Evolutionary conservation across 2,113 vertebrate genomes (phyloP), one percentile per base, ranked within the genome.

Genomic region (Pandion haliaetus): DNA sequence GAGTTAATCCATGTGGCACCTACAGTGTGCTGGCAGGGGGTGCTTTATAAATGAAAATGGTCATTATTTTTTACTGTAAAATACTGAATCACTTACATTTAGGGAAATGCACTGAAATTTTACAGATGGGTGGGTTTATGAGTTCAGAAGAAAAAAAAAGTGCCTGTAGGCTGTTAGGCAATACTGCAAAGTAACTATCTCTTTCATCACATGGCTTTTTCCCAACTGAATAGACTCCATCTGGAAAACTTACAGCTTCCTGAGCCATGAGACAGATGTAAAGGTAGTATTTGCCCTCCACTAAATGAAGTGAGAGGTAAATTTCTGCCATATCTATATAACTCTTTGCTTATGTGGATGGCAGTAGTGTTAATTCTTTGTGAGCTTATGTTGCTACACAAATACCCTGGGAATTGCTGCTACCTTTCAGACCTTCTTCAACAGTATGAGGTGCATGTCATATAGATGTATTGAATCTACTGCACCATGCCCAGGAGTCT

Each of bases 91-190:
- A 66, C 36, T 85, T 72, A 31, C 59, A 52, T 70, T 84, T 92
- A 93, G 88, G 67, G 45, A 96, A 94, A 93, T 88, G 79, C 79
- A 81, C 38, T 73, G 58, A 95, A 93, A 91, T 95, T 96, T 97
- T 95, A 92, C 74, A 92, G 78, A 96, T 95, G 58, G 17, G 5
- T 96, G 47, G 38, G 40, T 96, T 95, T 82, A 92, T 90, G 78
- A 90, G 49, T 66, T 90, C 63, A 88, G 74, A 71, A 85, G 34
- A 69, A 94, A 82, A 88, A 82, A 72, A 17, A 66, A 65, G n/a
- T 58, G 17, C 20, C 57, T 87, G 82, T 73, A 77, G 31, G 59
- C 92, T 90, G 50, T 62, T 94, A 90, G 28, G 8, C 76, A 93
- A 42, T 52, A 26, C 29, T 40, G 38, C 18, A 81, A 74, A 86